Base-by-base conservation (phyloP, 2,888 invertebrate species). In the Amphipyra tragopoginis region DNA sequence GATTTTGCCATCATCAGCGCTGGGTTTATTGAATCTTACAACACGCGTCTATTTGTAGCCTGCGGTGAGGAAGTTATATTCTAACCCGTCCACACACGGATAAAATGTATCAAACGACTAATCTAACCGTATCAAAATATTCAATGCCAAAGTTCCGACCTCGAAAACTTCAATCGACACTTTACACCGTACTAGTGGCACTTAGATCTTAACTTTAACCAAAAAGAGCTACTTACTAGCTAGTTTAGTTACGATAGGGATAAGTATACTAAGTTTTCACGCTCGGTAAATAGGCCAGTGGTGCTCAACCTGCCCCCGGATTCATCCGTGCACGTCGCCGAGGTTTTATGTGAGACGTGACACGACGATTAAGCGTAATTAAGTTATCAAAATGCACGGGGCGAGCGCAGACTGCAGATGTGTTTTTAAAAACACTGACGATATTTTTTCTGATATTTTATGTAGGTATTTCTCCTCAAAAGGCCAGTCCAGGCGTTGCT, bases 221-320 rank as follows among this genome's bases (percentile, higher is more conserved):
- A 3, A 34, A 54, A 54, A 60, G 34, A 15, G 43, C 52, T 43
- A 26, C 45, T 67, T 15, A 29, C 29, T 29, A 36, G 48, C 47
- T 36, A 52, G 44, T 50, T 21, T 39, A 33, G 34, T 6, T 38
- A 34, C 13, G 33, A 44, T 56, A 70, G 52, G 61, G 34, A 36
- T 29, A 38, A 44, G 29, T 36, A 38, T 10, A 15, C 14, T 29
- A 61, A 62, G 33, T 61, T 47, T 40, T 50, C 50, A 56, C 36
- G 45, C 15, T 33, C 11, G 34, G 13, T 65, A 47, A 72, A 47
- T 68, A 73, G 50, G 56, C 47, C 43, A 73, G 70, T 5, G 53
- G 40, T 50, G 13, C 53, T 67, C 52, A 73, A 67, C 38, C 45
- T 11, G 21, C 10, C 21, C 9, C 1, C 6, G 0, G 7, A 10